Evolutionary conservation across 2,797 vertebrate genomes (phyloP), one percentile per base, ranked within the genome.

Genomic region (Ceryle rudis): DNA sequence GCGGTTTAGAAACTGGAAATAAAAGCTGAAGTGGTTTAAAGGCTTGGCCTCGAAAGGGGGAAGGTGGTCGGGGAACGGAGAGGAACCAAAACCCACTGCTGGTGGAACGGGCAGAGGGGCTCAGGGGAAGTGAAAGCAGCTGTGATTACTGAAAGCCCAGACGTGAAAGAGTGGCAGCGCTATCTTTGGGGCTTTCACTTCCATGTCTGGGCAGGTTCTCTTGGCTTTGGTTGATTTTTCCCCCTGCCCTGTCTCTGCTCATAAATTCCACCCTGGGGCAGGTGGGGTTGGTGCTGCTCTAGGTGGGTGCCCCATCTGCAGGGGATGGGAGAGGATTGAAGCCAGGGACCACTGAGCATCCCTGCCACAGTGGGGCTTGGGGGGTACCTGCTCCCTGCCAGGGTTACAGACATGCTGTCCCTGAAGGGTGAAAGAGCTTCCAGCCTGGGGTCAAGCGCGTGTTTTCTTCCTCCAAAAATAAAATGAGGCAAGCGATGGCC

Each of bases 171-270:
- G 41, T 51, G 37, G 88, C 52, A 83, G 77, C 12, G 1, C 86
- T 96, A 79, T 96, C 74, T 96, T 70, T 61, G 82, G 67, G 81
- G 47, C 29, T 96, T 81, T 95, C 93, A 90, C 86, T 95, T 96
- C 96, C 78, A 69, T 54, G 95, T 96, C 95, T 84, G 70, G 39
- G 31, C 70, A 54, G 73, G 74, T 80, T 91, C 89, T 91, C 86
- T 89, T 90, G 90, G 88, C 82, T 90, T 80, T 0, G 0, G 52
- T 44, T 17, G 85, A 7, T 69, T 95, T 95, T 66, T n/a, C 10
- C 33, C 41, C 61, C 22, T 51, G 62, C 9, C 41, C 77, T 25
- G 52, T 72, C 54, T 83, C 80, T 37, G 65, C 62, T 94, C 47
- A 93, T 78, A 47, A 91, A 91, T 95, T 94, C 65, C 35, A 65